A percentile compares a stretch with the other conserved stretches of the same genome.
These are phyloP conservation scores for Cassiopea andromeda DNA, from an alignment of 30 jellyfish, hydroid and myxozoan genomes.

Conservation along the genomic window DNA sequence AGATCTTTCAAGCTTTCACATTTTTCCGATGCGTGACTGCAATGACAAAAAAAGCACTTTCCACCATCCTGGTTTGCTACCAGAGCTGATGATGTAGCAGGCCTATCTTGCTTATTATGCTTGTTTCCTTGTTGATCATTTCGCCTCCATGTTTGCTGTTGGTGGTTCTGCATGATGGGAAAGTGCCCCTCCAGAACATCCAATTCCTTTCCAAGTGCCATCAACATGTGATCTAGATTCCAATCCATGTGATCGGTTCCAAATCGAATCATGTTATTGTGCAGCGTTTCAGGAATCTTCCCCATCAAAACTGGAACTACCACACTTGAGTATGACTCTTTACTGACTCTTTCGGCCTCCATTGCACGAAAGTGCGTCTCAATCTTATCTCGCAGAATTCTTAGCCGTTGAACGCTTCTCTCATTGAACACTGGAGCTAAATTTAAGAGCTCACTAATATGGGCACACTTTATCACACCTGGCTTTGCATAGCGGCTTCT, in stretches of 20 bases:
- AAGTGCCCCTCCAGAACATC: slow-evolving; percentile 11
- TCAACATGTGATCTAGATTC: slow-evolving; percentile 25
- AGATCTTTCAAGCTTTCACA: slow-evolving; percentile 2
- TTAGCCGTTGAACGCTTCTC: slow-evolving; percentile 2
- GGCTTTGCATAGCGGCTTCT: slow-evolving; percentile 7
- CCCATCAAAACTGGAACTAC: slow-evolving; percentile 34
- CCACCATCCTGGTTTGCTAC: background rate
- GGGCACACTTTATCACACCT: slow-evolving; percentile 19
- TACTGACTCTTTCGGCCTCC: slow-evolving; percentile 32
- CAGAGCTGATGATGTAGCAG: slow-evolving; percentile 15
- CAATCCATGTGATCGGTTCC: slow-evolving; percentile 21
- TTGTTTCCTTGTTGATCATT: too few species aligned
- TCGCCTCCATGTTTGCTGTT: slow-evolving; percentile 1
- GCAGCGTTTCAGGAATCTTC: slow-evolving; percentile 14
- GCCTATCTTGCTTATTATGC: too few species aligned
- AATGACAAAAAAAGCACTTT: slow-evolving; percentile 6
- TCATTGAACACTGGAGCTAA: slow-evolving; percentile 30
- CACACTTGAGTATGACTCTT: slow-evolving; percentile 30
- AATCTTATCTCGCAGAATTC: slow-evolving; percentile 17
- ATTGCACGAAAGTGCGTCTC: slow-evolving; percentile 39
- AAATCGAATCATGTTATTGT: slow-evolving; percentile 35
- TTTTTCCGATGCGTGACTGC: background rate
- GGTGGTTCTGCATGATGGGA: background rate
- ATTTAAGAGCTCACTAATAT: background rate
- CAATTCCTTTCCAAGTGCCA: background rate